Conservation (phyloP, 2,888 invertebrate species). For the Odontocolon sp. region DNA sequence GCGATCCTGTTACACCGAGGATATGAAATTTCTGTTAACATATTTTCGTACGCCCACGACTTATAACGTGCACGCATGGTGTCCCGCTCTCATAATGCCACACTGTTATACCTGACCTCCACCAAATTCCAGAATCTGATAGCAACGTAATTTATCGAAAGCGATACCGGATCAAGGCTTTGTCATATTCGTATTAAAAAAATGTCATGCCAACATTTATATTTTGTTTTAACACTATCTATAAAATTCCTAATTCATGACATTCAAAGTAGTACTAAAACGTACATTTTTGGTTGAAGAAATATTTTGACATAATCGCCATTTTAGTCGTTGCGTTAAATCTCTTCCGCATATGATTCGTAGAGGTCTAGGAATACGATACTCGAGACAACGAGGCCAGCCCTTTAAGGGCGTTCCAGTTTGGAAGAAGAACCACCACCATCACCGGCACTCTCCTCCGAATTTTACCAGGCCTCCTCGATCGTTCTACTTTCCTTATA, state of each 20-base stretch:
- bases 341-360: neutral
- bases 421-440: slow-evolving; percentile 1
- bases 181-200: neutral
- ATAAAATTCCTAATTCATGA: too few species aligned
- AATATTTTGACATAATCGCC: too few species aligned
- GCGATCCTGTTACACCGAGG: slow-evolving; percentile 71
- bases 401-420: slow-evolving; percentile 9
- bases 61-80: slow-evolving; percentile 20
- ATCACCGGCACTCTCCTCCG: slow-evolving; percentile 26
- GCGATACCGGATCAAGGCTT: neutral
- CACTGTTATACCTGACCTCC: slow-evolving; percentile 11
- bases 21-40: slow-evolving; percentile 76
- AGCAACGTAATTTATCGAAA: neutral
- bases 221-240: too few species aligned
- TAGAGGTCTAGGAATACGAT: neutral
- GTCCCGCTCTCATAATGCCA: neutral
- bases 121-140: slow-evolving; percentile 52
- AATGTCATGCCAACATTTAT: too few species aligned
- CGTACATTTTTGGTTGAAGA: too few species aligned
- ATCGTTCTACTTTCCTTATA: slow-evolving; percentile 70
- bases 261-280: too few species aligned
- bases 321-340: neutral
- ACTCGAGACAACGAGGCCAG: neutral
- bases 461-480: slow-evolving; percentile 64
- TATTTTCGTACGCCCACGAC: slow-evolving; percentile 64